Percentiles rank a stretch among this genome's conserved stretches.
Conservation (phyloP, 2,888 invertebrate genomes). For the Rapana venosa region DNA sequence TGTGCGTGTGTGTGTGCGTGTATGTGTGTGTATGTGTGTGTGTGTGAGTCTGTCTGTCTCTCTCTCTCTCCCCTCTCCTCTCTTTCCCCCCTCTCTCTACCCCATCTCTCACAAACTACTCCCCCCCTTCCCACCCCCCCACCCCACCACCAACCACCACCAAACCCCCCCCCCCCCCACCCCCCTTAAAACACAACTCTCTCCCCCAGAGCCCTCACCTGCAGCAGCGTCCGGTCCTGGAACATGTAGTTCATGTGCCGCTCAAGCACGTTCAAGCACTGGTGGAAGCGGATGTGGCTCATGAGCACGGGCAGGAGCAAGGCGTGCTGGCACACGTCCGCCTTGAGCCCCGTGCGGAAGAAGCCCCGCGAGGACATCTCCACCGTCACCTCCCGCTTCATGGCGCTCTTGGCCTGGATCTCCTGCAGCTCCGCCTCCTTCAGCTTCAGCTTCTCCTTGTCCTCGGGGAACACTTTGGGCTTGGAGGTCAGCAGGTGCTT, state of each 20-base stretch:
- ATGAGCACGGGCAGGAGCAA: conserved; percentile 96
- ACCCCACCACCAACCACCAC: background rate
- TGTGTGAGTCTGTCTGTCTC: too few species aligned
- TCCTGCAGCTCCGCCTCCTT: conserved; percentile 94
- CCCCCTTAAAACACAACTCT: background rate
- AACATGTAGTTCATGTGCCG: conserved; percentile 88
- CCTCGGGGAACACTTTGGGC: conserved; percentile 94
- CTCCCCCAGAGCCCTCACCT: conserved; percentile 77
- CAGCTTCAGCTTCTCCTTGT: conserved; percentile 90
- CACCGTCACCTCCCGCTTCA: conserved; percentile 96
- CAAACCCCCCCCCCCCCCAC: background rate
- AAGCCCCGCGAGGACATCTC: conserved; percentile 94
- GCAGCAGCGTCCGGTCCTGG: conserved; percentile 90
- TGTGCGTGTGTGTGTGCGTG: too few species aligned
- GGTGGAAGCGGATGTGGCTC: conserved; percentile 95
- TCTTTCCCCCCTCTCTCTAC: too few species aligned
- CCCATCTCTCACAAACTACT: too few species aligned
- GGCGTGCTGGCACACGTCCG: conserved; percentile 97
- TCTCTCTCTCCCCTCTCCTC: too few species aligned
- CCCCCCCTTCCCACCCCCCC: too few species aligned
- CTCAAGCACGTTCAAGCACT: conserved; percentile 91
- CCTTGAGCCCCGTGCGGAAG: conserved; percentile 96
- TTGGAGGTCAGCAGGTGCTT: conserved; percentile 96
- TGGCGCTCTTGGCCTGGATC: conserved; percentile 91
- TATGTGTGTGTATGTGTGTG: too few species aligned